phyloP scores from a whole-genome alignment of 2,113 vertebrate genomes.

The Phalacrocorax carbo region DNA sequence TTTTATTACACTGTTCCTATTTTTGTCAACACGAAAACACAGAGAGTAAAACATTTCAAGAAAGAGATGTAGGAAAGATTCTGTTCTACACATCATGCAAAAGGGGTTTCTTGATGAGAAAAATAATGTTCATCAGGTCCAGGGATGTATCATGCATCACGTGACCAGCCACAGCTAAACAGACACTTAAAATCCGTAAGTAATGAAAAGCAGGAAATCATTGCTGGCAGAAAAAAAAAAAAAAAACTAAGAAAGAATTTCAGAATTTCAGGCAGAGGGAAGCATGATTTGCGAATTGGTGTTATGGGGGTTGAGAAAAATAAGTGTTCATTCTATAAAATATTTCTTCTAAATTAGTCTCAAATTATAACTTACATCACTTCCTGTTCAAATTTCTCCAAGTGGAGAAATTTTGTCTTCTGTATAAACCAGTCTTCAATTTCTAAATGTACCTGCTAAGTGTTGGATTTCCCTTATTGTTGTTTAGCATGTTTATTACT shows the following conservation, averaged over 20 bases:
- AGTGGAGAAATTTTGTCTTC: neutral
- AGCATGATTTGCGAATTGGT: neutral
- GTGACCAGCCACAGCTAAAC: neutral
- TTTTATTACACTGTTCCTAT: neutral
- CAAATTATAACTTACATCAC: neutral
- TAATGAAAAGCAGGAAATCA: neutral
- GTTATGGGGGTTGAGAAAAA: rapidly evolving
- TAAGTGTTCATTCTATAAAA: neutral
- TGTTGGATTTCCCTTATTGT: neutral
- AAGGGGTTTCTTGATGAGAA: neutral
- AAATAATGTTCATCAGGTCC: neutral
- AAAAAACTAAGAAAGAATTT: neutral
- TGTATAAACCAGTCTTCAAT: neutral
- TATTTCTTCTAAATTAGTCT: neutral
- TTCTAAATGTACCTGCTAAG: neutral
- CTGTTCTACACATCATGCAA: neutral
- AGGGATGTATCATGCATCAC: neutral
- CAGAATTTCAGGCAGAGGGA: neutral
- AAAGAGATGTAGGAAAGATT: neutral
- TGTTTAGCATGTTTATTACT: neutral
- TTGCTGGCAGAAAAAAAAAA: neutral
- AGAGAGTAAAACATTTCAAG: neutral
- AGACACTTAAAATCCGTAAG: neutral
- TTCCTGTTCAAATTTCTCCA: neutral
- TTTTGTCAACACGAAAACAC: neutral